phyloP scores from a whole-genome alignment of 2,797 vertebrate species.

The Streptopelia turtur region DNA sequence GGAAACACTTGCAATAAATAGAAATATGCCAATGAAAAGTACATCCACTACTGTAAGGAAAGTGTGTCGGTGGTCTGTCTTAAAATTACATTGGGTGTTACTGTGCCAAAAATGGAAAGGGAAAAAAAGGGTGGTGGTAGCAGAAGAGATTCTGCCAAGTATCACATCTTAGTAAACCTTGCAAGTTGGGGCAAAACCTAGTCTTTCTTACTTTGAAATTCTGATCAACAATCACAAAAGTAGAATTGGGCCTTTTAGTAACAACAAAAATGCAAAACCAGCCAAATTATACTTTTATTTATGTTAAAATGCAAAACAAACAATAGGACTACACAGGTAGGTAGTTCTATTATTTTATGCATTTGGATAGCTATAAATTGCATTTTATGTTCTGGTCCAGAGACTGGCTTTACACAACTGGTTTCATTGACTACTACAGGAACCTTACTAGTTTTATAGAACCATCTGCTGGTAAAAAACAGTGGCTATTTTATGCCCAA shows the following conservation, averaged over 20 bases:
- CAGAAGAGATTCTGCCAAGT: not conserved
- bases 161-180: not conserved
- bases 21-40: not conserved
- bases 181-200: not conserved
- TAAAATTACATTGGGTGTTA: constrained; percentile 43
- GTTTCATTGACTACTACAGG: constrained; percentile 19
- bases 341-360: constrained; percentile 12
- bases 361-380: not conserved
- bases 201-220: not conserved
- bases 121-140: not conserved
- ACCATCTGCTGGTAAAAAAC: constrained; percentile 33
- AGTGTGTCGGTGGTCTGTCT: constrained; percentile 39
- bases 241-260: not conserved
- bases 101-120: constrained; percentile 36
- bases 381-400: not conserved
- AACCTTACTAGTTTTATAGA: constrained; percentile 35
- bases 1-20: constrained; percentile 47
- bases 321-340: not conserved
- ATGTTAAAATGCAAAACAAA: constrained; percentile 23
- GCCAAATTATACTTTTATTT: not conserved
- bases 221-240: constrained; percentile 33
- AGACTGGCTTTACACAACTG: constrained; percentile 13
- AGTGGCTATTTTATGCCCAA: constrained; percentile 48
- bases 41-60: not conserved
- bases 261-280: constrained; percentile 24